Conservation (phyloP, 2,888 invertebrate genomes). For the Acrobasis consociella region DNA sequence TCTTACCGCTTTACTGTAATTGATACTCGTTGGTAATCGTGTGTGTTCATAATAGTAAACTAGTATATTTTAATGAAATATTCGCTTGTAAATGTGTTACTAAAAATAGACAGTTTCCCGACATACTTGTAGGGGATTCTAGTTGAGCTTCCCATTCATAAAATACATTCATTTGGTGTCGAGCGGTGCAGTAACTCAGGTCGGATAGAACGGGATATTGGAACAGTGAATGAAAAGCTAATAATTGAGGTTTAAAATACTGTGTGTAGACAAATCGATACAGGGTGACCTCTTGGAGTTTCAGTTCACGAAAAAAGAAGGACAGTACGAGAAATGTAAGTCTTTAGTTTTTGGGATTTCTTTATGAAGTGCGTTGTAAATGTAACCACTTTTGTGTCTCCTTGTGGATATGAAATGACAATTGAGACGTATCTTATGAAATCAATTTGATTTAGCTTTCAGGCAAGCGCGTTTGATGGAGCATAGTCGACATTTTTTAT, state of each 20-base stretch:
- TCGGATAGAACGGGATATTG: conserved; percentile 41
- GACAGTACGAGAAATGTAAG: conserved; percentile 16
- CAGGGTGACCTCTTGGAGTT: conserved; percentile 16
- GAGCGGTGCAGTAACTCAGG: conserved; percentile 63
- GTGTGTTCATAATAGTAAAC: conserved; percentile 43
- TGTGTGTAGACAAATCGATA: conserved; percentile 38
- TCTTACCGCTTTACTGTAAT: conserved; percentile 40
- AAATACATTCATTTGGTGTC: conserved; percentile 69
- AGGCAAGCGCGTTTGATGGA: background rate
- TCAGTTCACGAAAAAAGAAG: conserved; percentile 11
- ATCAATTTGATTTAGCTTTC: background rate
- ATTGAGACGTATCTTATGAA: background rate
- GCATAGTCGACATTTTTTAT: background rate
- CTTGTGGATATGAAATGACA: background rate
- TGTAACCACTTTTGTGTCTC: background rate
- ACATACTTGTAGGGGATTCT: conserved; percentile 58
- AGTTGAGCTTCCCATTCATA: conserved; percentile 71
- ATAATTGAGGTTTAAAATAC: conserved; percentile 30
- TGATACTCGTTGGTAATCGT: conserved; percentile 39
- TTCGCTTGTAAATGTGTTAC: conserved; percentile 43
- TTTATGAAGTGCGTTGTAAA: background rate
- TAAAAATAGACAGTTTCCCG: conserved; percentile 65
- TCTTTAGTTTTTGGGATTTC: background rate
- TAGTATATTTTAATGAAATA: conserved; percentile 30
- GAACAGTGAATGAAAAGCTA: conserved; percentile 46